Evolutionary conservation across 2,888 invertebrate species (phyloP), one percentile per base, ranked within the genome.

Genomic region (Helicoverpa assulta): DNA sequence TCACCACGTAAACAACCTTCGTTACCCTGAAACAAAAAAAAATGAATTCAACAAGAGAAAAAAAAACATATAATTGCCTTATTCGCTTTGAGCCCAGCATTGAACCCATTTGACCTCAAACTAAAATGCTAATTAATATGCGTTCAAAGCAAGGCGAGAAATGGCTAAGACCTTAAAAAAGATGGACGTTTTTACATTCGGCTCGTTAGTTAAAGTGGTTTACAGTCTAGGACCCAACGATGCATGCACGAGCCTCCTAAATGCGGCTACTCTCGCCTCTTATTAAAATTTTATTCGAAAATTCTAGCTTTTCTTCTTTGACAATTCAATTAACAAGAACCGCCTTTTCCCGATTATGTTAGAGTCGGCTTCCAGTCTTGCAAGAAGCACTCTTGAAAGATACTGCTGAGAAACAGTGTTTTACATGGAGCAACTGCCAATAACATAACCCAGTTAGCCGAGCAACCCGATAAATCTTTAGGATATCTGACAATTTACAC

Each of bases 171-270:
- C 29, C 52, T 59, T 70, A 52, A 74, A 40, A 77, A 40, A 69
- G 72, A 70, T 80, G 68, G 29, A 47, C 59, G 52, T 65, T 80
- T 75, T 72, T 60, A 37, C 40, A 51, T 57, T 68, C 68, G 72
- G 63, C 52, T 82, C 82, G 82, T 76, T 76, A 70, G 6, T 18
- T 47, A 69, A 80, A 80, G 77, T 76, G 77, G 77, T 66, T 82
- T 70, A 68, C 70, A 68, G 70, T 76, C 76, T 80, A 76, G 73
- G 43, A 59, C 51, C 52, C 80, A 76, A 53, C 83, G 77, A 51
- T 59, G 80, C 83, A 70, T 73, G 47, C 70, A 51, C 18, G 43
- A 82, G 80, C 54, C 61, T 58, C 63, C 70, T 18, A 73, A 82
- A 82, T 76, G 70, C 70, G 69, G 77, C 65, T 65, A 80, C 67